Percentiles rank a stretch among this genome's conserved stretches.
Evolutionary conservation across 1,140 invertebrate species (phyloP).

Genomic region (Harlomillsia oculata): DNA sequence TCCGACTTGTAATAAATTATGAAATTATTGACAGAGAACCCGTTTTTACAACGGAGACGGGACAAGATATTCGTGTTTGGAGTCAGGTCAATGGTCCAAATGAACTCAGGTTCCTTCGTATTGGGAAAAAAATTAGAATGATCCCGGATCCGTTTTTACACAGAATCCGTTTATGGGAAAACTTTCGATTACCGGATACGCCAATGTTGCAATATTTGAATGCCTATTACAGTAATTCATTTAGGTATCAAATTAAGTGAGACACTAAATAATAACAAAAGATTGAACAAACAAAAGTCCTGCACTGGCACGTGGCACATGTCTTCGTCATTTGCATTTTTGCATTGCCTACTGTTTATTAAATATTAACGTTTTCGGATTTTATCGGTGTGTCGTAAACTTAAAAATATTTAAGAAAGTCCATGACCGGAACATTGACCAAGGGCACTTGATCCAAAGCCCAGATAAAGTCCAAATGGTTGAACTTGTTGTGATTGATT

Average conservation of each 20-base stretch:
- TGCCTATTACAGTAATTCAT: too few species aligned
- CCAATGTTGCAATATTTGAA: too few species aligned
- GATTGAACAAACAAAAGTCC: too few species aligned
- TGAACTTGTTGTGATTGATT: slow-evolving; percentile 43
- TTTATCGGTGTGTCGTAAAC: too few species aligned
- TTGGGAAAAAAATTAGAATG: slow-evolving; percentile 24
- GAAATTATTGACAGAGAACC: slow-evolving; percentile 11
- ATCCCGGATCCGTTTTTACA: slow-evolving; percentile 16
- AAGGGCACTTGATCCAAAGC: slow-evolving; percentile 36
- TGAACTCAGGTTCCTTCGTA: slow-evolving; percentile 13
- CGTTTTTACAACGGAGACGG: slow-evolving; percentile 2
- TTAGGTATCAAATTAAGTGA: too few species aligned
- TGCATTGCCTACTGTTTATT: too few species aligned
- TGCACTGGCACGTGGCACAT: too few species aligned
- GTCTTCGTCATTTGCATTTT: too few species aligned
- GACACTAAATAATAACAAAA: too few species aligned
- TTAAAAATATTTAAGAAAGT: slow-evolving; percentile 22
- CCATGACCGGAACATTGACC: slow-evolving; percentile 18
- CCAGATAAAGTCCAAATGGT: slow-evolving; percentile 41
- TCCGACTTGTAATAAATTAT: not conserved
- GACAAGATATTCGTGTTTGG: slow-evolving; percentile 14
- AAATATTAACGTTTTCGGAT: too few species aligned
- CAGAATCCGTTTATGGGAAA: slow-evolving; percentile 23
- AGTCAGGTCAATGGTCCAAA: slow-evolving; percentile 3
- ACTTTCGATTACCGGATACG: not conserved